A percentile compares a stretch with the other conserved stretches of the same genome.
Conservation (phyloP, 2,888 invertebrate genomes). For the Coelopa pilipes region DNA sequence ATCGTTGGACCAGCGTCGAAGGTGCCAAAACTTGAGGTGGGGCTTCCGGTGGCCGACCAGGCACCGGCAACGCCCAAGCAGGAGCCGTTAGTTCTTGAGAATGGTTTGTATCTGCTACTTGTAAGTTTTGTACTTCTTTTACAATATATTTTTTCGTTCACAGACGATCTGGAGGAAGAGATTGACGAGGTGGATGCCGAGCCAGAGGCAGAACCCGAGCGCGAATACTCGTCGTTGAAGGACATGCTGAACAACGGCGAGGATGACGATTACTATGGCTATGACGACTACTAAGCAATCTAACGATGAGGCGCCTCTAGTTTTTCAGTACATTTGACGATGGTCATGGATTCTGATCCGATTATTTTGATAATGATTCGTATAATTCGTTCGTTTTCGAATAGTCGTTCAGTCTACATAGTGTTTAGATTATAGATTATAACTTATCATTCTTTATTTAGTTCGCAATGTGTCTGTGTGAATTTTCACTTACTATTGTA, state of each 20-base stretch:
- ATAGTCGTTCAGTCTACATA: too few relatives aligned
- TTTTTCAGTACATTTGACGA: too few relatives aligned
- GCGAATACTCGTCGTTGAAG: slow-evolving; percentile 69
- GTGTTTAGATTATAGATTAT: too few relatives aligned
- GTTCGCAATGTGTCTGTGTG: too few relatives aligned
- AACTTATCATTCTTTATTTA: too few relatives aligned
- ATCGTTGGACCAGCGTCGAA: slow-evolving; percentile 56
- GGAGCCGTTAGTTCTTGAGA: slow-evolving; percentile 51
- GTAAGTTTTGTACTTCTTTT: background rate
- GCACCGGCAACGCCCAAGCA: slow-evolving; percentile 44
- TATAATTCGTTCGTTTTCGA: too few relatives aligned
- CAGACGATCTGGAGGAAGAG: slow-evolving; percentile 59
- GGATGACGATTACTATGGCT: slow-evolving; percentile 75
- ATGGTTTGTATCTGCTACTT: slow-evolving; percentile 48
- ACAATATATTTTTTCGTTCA: background rate
- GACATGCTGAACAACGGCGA: slow-evolving; percentile 74
- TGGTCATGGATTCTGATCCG: too few relatives aligned
- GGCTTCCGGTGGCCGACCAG: slow-evolving; percentile 53
- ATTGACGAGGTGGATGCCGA: slow-evolving; percentile 65
- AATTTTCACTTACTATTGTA: too few relatives aligned
- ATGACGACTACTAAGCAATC: slow-evolving; percentile 69
- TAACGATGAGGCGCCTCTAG: too few relatives aligned
- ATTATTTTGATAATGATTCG: too few relatives aligned
- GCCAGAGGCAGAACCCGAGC: slow-evolving; percentile 61
- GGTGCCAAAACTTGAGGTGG: slow-evolving; percentile 56